Evolutionary conservation across 2,113 vertebrate genomes (phyloP), one percentile per base, ranked within the genome.

Genomic region (Hemiprocne comata): DNA sequence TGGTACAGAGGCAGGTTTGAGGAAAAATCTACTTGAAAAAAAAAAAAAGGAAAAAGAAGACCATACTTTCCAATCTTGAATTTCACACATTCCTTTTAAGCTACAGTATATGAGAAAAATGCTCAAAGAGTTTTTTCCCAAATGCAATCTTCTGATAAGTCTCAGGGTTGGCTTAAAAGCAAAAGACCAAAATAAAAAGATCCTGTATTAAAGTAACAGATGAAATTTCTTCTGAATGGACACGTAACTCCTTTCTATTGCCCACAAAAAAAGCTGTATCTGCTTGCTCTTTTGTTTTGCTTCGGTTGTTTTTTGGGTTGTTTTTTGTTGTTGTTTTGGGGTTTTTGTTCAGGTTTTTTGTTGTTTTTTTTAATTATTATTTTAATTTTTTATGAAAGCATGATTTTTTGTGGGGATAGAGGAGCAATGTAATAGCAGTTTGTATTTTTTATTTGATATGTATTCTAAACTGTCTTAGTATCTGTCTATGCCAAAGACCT

Each of bases 41-140:
- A 54, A 54, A 54, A 48, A 54, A 29, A 89, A 65, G 29, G 82
- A 40, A 93, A 94, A 96, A 57, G 29, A 80, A 65, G 71, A 77
- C 21, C 89, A 97, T 92, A 92, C 60, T 96, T 97, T 97, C 96
- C 97, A 80, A 85, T 85, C 71, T 58, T 94, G 85, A 82, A 94
- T 96, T 94, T 97, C 83, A 90, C 79, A 94, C 77, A 91, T 91
- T 89, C 89, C 60, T 94, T 83, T 88, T 33, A 78, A 77, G 85
- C n/a, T 93, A 87, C 83, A 76, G 31, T 69, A 67, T 75, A 87
- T 29, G 50, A 93, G 62, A 90, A 93, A 93, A 95, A 93, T 92
- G 58, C 58, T 92, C 57, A 53, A 53, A 44, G n/a, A 84, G 26
- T 4, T 51, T 74, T 92, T 92, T 76, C 29, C 91, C 67, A 66